Evolutionary conservation across 1,140 invertebrate genomes (phyloP), one percentile per base, ranked within the genome.

Genomic region (Planococcus citri): DNA sequence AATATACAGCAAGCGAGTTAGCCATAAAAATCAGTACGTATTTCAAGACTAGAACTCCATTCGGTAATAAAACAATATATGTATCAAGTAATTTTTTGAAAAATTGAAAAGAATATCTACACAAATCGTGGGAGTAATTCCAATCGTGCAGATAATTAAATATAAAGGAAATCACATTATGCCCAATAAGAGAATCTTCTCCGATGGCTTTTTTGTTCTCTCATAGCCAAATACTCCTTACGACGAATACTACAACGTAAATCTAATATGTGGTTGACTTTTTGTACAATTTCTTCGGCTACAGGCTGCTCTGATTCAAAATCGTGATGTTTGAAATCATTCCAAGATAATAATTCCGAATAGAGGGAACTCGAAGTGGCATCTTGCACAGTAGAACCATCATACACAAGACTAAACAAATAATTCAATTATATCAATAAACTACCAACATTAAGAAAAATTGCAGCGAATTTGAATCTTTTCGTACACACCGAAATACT

Each of bases 261-360:
- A 74, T 94, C 88, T 69, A 96, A 76, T 72, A 95, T 94, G 70
- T 90, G 85, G 78, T 91, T 93, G 1, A 95, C 83, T 82, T 94
- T 95, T 70, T 87, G 84, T 2, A 93, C 87, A 27, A 95, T 93
- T 78, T 91, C 88, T 73, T 87, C 83, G 9, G 89, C 89, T 1
- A 83, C 85, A 10, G 81, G 79, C 17, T 84, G 81, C 71, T 93
- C 89, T 22, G 87, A 84, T 79, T 95, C 92, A 76, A 95, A 94
- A 76, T 94, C 89, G 70, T 92, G 88, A 76, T 88, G 86, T 78
- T 94, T 92, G 75, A 91, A 94, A 78, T 71, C 68, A 58, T 68
- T 71, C 70, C 72, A 73, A 25, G 64, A 51, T 71, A 60, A 38
- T 51, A 33, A 27, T n/a, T 72, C 64, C 33, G 60, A 27, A 20